Evolutionary conservation across 2,113 vertebrate genomes (phyloP).

Genomic region (Gasterosteus aculeatus): DNA sequence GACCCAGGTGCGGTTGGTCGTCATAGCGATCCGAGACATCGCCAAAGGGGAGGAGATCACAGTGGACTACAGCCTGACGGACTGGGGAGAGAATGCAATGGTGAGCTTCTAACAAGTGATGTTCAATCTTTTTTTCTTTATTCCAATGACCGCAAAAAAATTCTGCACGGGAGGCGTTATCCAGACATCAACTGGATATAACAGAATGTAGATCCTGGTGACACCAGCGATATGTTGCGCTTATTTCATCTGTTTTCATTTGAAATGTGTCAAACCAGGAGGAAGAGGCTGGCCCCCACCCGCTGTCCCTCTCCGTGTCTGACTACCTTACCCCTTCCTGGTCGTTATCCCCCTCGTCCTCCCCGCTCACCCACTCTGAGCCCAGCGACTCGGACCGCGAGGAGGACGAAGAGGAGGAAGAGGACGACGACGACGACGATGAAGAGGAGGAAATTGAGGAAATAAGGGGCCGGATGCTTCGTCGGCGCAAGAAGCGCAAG

Average conservation of each 20-base stretch:
- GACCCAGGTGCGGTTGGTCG: slow-evolving; percentile 81
- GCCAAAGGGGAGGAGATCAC: slow-evolving; percentile 85
- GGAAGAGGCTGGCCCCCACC: slow-evolving; percentile 79
- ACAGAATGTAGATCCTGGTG: background rate
- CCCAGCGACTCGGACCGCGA: slow-evolving; percentile 82
- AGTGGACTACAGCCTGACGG: slow-evolving; percentile 83
- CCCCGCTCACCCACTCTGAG: slow-evolving; percentile 82
- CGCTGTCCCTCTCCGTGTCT: slow-evolving; percentile 80
- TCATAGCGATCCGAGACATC: slow-evolving; percentile 84
- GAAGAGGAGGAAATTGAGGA: slow-evolving; percentile 82
- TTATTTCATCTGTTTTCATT: slow-evolving; percentile 3
- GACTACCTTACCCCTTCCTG: slow-evolving; percentile 85
- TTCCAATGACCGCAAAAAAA: background rate
- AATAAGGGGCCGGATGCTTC: slow-evolving; percentile 78
- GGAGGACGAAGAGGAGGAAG: slow-evolving; percentile 83
- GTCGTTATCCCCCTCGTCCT: slow-evolving; percentile 83
- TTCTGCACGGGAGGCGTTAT: background rate
- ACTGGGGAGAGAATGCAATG: slow-evolving; percentile 83
- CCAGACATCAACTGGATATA: background rate
- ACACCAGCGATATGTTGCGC: background rate
- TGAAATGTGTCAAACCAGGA: slow-evolving; percentile 63
- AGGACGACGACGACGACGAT: slow-evolving; percentile 78
- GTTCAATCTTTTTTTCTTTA: background rate
- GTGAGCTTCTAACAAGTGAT: slow-evolving; percentile 51
- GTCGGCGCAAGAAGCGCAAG: slow-evolving; percentile 81